phyloP scores from a whole-genome alignment of 2,888 invertebrate genomes.

The Phasia obesa region DNA sequence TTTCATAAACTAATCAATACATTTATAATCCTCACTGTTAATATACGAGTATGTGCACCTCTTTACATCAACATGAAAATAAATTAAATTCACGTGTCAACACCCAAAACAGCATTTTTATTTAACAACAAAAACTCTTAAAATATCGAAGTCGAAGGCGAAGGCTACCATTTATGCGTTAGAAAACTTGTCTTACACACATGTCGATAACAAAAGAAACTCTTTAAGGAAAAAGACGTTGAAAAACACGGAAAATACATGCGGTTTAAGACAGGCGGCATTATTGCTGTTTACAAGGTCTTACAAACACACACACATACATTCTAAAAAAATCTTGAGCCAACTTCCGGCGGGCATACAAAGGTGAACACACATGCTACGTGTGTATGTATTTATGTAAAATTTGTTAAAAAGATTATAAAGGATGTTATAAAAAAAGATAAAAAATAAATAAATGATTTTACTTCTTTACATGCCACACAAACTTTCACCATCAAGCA shows the following conservation, averaged over 20 bases:
- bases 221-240: slow-evolving; percentile 27
- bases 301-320: not conserved
- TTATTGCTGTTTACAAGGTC: slow-evolving; percentile 35
- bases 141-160: slow-evolving; percentile 19
- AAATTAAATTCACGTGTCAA: slow-evolving; percentile 65
- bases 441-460: slow-evolving; percentile 8
- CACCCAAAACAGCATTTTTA: slow-evolving; percentile 44
- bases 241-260: slow-evolving; percentile 27
- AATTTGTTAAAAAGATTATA: slow-evolving; percentile 65
- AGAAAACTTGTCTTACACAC: slow-evolving; percentile 58
- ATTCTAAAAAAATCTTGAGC: slow-evolving; percentile 50
- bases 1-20: not conserved
- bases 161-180: slow-evolving; percentile 54
- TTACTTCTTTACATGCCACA: slow-evolving; percentile 29
- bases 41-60: not conserved
- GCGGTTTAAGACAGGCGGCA: slow-evolving; percentile 40
- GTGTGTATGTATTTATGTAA: slow-evolving; percentile 25
- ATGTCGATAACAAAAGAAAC: slow-evolving; percentile 32
- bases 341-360: slow-evolving; percentile 70
- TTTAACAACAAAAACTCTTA: slow-evolving; percentile 50
- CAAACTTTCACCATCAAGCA: slow-evolving; percentile 60
- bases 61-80: slow-evolving; percentile 24
- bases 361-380: slow-evolving; percentile 55
- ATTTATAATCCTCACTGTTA: not conserved
- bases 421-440: slow-evolving; percentile 62